These are phyloP conservation scores for Flabesymbios commensalis DNA, from an alignment of 2,888 invertebrate species.

Conservation along the genomic window DNA sequence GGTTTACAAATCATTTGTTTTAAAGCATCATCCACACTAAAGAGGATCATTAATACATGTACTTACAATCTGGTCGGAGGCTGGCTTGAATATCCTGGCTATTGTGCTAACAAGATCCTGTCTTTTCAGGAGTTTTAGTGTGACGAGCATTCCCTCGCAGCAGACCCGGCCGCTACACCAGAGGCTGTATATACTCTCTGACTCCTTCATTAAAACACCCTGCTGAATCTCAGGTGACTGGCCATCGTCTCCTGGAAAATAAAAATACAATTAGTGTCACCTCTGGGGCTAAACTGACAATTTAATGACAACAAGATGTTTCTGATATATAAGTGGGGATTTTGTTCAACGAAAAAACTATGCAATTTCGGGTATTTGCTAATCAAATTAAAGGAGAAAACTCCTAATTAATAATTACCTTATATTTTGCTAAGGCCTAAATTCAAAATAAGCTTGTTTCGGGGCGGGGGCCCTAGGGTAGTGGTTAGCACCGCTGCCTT, in stretches of 20 bases:
- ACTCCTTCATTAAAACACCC: slow-evolving; percentile 82
- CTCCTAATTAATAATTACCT: too few relatives aligned
- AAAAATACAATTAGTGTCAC: not conserved
- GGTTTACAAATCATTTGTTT: too few relatives aligned
- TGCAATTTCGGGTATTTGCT: too few relatives aligned
- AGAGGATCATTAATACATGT: too few relatives aligned
- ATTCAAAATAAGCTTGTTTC: too few relatives aligned
- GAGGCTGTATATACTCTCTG: slow-evolving; percentile 89
- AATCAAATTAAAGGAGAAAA: too few relatives aligned
- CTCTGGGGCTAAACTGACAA: not conserved
- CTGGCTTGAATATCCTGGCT: slow-evolving; percentile 80
- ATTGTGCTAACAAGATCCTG: slow-evolving; percentile 92
- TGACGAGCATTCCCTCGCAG: slow-evolving; percentile 96
- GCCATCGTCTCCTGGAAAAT: slow-evolving; percentile 77
- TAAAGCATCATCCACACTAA: too few relatives aligned
- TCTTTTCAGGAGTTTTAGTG: slow-evolving; percentile 87
- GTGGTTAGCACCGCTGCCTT: too few relatives aligned
- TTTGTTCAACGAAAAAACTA: too few relatives aligned
- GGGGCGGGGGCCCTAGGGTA: too few relatives aligned
- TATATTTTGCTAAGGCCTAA: too few relatives aligned
- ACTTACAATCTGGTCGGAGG: slow-evolving; percentile 78
- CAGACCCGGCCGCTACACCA: slow-evolving; percentile 96
- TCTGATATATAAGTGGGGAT: too few relatives aligned
- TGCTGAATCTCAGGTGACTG: slow-evolving; percentile 36
- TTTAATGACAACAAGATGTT: not conserved